Base-by-base conservation (phyloP, 2,113 vertebrate genomes). In the Malurus cyaneus region DNA sequence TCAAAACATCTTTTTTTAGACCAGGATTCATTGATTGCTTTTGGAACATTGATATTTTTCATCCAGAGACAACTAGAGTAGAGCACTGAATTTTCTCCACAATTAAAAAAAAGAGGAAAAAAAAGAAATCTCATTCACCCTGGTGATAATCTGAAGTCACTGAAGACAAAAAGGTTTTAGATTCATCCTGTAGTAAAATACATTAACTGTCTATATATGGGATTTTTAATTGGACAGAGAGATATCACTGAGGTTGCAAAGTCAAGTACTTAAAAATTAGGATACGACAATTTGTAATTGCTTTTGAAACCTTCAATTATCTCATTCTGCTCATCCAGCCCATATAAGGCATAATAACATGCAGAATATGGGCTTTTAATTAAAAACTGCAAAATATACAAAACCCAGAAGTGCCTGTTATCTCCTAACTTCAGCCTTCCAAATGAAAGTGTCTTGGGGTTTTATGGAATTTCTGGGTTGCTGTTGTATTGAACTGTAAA, bases 241-340 rank as follows among this genome's bases (percentile, higher is more conserved):
- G 70, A n/a, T 50, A 88, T 57, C 90, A 70, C 2, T 66, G 77
- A 93, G 67, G 60, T 50, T 90, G 67, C 59, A 81, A 84, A 91
- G 80, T 74, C 77, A 90, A 71, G 57, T 42, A n/a, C 65, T 87
- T 76, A 81, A 92, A 94, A 95, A 87, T 57, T 49, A 91, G 88
- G 86, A 67, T 92, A 78, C 0, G 13, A 86, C 72, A 53, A 49
- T 65, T 81, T 81, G 56, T 89, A 95, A 92, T 84, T 92, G 91
- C 69, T 73, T 93, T 74, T 81, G 83, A 95, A 96, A 88, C 72
- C 86, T 86, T 91, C 60, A 60, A 44, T 89, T 92, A 89, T 53
- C 83, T 94, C 61, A 50, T 57, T 60, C 77, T 57, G 53, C 52
- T 59, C 47, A 74, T 79, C 32, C 77, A 81, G 19, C 73, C 91